Conservation (phyloP, 2,113 vertebrate genomes). For the Salvelinus fontinalis region DNA sequence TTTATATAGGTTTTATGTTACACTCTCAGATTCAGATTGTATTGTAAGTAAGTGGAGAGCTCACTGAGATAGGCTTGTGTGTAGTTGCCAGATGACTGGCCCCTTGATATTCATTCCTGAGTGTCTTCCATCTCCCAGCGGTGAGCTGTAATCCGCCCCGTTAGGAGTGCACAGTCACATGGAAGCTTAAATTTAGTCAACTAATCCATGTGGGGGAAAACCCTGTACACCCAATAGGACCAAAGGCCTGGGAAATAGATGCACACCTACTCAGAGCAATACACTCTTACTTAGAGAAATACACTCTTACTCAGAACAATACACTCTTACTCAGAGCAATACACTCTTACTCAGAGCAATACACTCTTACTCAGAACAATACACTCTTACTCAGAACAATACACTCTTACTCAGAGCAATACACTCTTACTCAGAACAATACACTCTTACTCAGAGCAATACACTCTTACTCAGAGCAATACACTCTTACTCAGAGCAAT, state of each 20-base stretch:
- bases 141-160: constrained; percentile 58
- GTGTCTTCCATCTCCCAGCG: constrained; percentile 22
- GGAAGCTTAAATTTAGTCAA: constrained; percentile 37
- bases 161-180: constrained; percentile 58
- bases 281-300: too few species aligned
- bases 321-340: too few species aligned
- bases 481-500: too few species aligned
- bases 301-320: too few species aligned
- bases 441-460: too few species aligned
- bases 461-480: too few species aligned
- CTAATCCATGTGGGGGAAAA: constrained; percentile 67
- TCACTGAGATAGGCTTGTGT: neutral
- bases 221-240: constrained; percentile 47
- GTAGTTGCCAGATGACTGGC: constrained; percentile 21
- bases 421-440: too few species aligned
- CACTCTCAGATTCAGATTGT: neutral
- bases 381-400: too few species aligned
- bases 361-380: too few species aligned
- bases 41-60: neutral
- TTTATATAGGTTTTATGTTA: neutral
- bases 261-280: constrained; percentile 19
- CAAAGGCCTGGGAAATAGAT: constrained; percentile 24
- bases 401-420: too few species aligned
- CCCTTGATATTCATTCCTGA: constrained; percentile 27
- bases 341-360: too few species aligned